A percentile compares a stretch with the other conserved stretches of the same genome.
phyloP scores from a whole-genome alignment of 1,140 invertebrate species.

The Diachasma alloeum region DNA sequence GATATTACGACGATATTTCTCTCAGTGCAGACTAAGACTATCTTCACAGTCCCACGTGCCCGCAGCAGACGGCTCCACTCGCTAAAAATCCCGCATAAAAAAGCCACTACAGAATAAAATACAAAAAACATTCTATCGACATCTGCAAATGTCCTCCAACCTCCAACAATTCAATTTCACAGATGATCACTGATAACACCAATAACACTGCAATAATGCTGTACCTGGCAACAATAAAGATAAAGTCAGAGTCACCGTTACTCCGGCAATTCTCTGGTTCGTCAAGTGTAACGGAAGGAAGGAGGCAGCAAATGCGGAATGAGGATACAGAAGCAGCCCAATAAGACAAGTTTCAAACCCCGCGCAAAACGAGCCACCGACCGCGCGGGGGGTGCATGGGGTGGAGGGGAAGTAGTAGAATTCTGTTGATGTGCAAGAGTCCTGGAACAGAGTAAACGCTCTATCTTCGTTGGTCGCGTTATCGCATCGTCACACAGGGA shows the following conservation, averaged over 20 bases:
- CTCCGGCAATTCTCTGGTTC: conserved; percentile 10
- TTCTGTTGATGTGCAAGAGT: conserved; percentile 11
- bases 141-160: background rate
- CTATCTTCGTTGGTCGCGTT: conserved; percentile 19
- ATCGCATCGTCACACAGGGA: conserved; percentile 3
- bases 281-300: conserved; percentile 23
- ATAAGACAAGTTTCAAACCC: background rate
- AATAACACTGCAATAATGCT: background rate
- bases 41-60: no score
- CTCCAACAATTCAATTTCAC: background rate
- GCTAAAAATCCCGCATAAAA: no score
- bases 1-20: no score
- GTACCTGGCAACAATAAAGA: conserved; percentile 10
- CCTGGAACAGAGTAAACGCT: background rate
- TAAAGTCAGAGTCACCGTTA: conserved; percentile 16
- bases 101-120: no score
- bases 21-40: no score
- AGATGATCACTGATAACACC: background rate
- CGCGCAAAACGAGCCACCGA: background rate
- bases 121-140: background rate
- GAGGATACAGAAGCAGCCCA: background rate
- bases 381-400: background rate
- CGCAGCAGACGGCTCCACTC: no score
- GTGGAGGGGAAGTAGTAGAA: background rate
- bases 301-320: conserved; percentile 3